Percentiles rank a stretch among this genome's conserved stretches.
phyloP scores from a whole-genome alignment of 2,797 vertebrate species.

The Poeciliopsis presidionis region DNA sequence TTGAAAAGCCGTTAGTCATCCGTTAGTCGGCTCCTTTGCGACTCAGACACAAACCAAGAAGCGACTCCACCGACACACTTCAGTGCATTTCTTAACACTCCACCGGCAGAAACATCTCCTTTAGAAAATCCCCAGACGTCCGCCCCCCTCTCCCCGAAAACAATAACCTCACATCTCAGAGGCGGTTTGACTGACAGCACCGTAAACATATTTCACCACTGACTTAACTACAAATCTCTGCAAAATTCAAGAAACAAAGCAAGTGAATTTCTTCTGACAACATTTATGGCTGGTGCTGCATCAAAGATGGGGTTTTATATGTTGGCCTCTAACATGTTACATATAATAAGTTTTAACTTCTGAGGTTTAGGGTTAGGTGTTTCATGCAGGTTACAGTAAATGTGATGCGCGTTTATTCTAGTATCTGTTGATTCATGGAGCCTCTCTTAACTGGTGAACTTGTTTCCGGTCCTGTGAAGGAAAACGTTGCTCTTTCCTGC shows the following conservation, averaged over 20 bases:
- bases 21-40: constrained; percentile 39
- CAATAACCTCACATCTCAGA: constrained; percentile 17
- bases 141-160: not conserved
- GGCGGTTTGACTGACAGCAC: constrained; percentile 15
- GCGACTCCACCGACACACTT: constrained; percentile 53
- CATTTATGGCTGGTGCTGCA: not conserved
- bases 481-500: not conserved
- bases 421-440: too few species aligned
- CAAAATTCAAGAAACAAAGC: not conserved
- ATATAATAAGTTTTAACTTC: too few species aligned
- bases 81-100: constrained; percentile 46
- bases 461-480: not conserved
- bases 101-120: constrained; percentile 29
- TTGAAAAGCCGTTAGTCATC: not conserved
- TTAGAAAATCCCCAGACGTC: constrained; percentile 36
- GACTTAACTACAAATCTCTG: constrained; percentile 1
- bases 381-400: too few species aligned
- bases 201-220: not conserved
- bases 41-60: constrained; percentile 40
- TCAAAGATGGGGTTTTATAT: not conserved
- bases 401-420: too few species aligned
- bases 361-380: too few species aligned
- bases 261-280: not conserved
- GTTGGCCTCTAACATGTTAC: too few species aligned
- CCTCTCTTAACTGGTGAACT: not conserved